Percentiles rank a stretch among this genome's conserved stretches.
Evolutionary conservation across 2,888 invertebrate species (phyloP).

Genomic region (Proisotoma minuta): DNA sequence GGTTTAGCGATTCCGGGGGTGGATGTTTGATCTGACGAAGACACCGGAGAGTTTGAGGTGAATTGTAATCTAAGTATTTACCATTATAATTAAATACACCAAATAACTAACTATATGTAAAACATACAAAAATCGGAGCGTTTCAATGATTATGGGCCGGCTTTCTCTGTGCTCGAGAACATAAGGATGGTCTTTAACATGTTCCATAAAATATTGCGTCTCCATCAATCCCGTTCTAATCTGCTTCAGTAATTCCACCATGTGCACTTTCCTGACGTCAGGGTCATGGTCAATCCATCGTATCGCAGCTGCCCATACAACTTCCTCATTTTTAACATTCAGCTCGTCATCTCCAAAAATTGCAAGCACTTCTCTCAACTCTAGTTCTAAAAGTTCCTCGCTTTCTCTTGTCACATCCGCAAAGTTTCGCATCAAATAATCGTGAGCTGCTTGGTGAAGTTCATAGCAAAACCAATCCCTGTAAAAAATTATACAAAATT

Average conservation of each 20-base stretch:
- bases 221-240: constrained; percentile 77
- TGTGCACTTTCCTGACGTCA: constrained; percentile 65
- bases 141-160: constrained; percentile 82
- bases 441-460: constrained; percentile 64
- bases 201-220: constrained; percentile 81
- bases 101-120: neutral
- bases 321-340: constrained; percentile 81
- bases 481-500: constrained; percentile 39
- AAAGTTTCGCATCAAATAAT: constrained; percentile 71
- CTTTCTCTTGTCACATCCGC: constrained; percentile 65
- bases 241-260: constrained; percentile 72
- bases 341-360: constrained; percentile 75
- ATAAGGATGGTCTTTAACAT: constrained; percentile 76
- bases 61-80: neutral
- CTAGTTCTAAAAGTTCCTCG: constrained; percentile 68
- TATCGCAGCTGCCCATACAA: constrained; percentile 78
- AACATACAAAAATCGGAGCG: constrained; percentile 80
- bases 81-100: neutral
- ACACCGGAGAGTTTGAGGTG: neutral
- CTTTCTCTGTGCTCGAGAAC: constrained; percentile 77
- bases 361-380: constrained; percentile 61
- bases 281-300: constrained; percentile 81
- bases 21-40: constrained; percentile 50
- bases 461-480: constrained; percentile 60
- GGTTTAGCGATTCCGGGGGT: constrained; percentile 71